Evolutionary conservation across 2,888 invertebrate genomes (phyloP).

Genomic region (Belgica antarctica): DNA sequence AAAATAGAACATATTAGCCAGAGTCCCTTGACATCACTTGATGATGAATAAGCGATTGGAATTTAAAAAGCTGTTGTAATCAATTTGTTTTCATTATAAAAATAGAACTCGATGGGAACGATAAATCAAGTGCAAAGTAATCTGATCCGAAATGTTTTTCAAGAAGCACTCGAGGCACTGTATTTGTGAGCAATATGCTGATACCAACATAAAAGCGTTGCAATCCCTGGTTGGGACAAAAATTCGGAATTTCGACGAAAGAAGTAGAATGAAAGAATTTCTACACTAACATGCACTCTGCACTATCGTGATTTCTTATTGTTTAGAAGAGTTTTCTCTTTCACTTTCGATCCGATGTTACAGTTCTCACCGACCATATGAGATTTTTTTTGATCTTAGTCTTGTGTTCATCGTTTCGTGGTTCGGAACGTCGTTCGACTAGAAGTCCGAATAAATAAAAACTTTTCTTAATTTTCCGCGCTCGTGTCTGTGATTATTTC

Average conservation of each 20-base stretch:
- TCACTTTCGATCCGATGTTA: background rate
- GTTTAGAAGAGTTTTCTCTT: constrained; percentile 9
- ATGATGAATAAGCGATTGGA: background rate
- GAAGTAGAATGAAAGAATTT: constrained; percentile 2
- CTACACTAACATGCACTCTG: background rate
- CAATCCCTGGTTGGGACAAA: too few species aligned
- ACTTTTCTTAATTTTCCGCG: constrained; percentile 7
- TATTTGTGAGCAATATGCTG: too few species aligned
- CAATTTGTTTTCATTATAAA: constrained; percentile 1
- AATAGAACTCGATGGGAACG: constrained; percentile 5
- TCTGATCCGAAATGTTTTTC: too few species aligned
- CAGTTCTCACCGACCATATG: background rate
- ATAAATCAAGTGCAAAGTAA: too few species aligned
- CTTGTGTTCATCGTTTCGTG: background rate
- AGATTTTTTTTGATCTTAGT: too few species aligned
- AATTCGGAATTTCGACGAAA: background rate
- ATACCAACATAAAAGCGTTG: background rate
- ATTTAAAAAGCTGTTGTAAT: too few species aligned
- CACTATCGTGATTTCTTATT: background rate
- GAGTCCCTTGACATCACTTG: too few species aligned
- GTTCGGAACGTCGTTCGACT: background rate
- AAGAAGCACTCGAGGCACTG: too few species aligned
- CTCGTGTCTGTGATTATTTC: background rate
- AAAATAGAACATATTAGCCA: too few species aligned
- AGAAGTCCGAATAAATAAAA: too few species aligned